Evolutionary conservation across 1,140 invertebrate genomes (phyloP).

Genomic region (Cephus cinctus): DNA sequence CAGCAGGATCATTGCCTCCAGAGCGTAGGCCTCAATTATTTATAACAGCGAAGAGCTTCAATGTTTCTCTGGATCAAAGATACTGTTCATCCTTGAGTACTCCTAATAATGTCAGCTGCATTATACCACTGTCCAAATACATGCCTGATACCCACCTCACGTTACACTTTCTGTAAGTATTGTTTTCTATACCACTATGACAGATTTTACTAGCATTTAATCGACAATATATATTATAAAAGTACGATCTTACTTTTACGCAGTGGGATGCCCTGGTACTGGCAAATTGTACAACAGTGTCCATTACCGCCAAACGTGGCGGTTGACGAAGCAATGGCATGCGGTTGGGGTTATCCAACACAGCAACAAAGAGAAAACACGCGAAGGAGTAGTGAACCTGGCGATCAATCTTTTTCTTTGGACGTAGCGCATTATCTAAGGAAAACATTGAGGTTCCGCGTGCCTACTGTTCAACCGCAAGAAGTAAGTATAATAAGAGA

Average conservation of each 20-base stretch:
- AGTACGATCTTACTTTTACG: constrained; percentile 2
- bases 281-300: constrained; percentile 47
- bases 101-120: constrained; percentile 46
- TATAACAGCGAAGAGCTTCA: constrained; percentile 45
- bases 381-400: constrained; percentile 40
- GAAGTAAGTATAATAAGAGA: constrained; percentile 33
- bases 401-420: constrained; percentile 40
- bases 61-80: constrained; percentile 45
- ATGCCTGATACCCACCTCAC: constrained; percentile 49
- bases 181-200: neutral
- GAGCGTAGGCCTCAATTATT: constrained; percentile 45
- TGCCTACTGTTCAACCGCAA: constrained; percentile 47
- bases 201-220: neutral
- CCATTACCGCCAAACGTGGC: constrained; percentile 23
- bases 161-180: constrained; percentile 44
- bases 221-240: neutral
- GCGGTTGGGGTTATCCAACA: constrained; percentile 36
- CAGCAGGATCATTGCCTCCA: constrained; percentile 46
- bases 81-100: constrained; percentile 41
- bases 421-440: constrained; percentile 47
- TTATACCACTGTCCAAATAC: constrained; percentile 46
- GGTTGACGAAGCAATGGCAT: constrained; percentile 37
- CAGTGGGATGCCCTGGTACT: constrained; percentile 48
- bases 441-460: constrained; percentile 46
- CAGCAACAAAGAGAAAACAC: constrained; percentile 36